phyloP scores from a whole-genome alignment of 1,140 invertebrate species.

The Drosophila truncata region DNA sequence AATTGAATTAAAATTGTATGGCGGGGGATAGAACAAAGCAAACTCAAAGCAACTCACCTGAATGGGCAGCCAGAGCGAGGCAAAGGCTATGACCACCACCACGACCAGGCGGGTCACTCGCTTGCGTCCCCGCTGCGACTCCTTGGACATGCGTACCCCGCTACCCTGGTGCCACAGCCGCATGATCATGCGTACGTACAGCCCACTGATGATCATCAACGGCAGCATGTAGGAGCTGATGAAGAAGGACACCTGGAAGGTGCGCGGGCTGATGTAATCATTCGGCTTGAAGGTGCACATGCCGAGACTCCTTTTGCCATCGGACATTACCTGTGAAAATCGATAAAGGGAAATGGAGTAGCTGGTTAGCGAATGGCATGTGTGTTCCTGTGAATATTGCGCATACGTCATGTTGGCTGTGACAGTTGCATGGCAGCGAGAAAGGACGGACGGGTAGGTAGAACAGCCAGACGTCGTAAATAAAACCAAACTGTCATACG shows the following conservation, averaged over 20 bases:
- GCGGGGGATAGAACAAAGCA: no score
- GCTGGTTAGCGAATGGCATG: conserved; percentile 9
- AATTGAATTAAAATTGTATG: conserved; percentile 3
- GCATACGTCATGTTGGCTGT: conserved; percentile 52
- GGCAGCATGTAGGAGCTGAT: conserved; percentile 91
- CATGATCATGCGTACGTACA: conserved; percentile 96
- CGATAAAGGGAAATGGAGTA: neutral
- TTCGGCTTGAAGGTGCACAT: conserved; percentile 57
- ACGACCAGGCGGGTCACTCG: conserved; percentile 97
- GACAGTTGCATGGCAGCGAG: conserved; percentile 59
- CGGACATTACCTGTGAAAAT: conserved; percentile 29
- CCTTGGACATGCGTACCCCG: conserved; percentile 88
- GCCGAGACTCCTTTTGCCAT: conserved; percentile 44
- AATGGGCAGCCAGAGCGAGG: conserved; percentile 97
- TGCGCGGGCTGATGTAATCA: conserved; percentile 34
- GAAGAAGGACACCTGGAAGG: conserved; percentile 77
- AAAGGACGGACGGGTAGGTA: conserved; percentile 4
- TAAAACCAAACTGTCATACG: conserved; percentile 58
- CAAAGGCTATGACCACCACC: conserved; percentile 97
- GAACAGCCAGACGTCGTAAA: conserved; percentile 47
- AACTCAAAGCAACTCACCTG: conserved; percentile 89
- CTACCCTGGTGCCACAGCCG: conserved; percentile 94
- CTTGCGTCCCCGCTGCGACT: conserved; percentile 92
- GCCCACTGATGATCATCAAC: conserved; percentile 92
- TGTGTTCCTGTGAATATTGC: conserved; percentile 40